Percentiles rank a stretch among this genome's conserved stretches.
These are phyloP conservation scores for Vimba vimba DNA, from an alignment of 2,113 vertebrate genomes.

Conservation along the genomic window DNA sequence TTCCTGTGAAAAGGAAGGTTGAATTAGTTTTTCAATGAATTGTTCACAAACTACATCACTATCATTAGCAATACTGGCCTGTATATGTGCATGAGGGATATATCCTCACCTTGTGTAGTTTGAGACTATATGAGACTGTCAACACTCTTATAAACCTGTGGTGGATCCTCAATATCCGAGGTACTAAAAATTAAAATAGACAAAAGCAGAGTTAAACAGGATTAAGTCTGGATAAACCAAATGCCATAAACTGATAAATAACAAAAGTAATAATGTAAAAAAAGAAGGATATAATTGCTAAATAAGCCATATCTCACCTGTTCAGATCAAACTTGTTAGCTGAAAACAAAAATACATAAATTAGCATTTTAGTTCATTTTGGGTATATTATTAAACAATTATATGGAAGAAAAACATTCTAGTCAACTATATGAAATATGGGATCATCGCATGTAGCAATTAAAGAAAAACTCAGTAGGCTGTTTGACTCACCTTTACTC, in stretches of 20 bases:
- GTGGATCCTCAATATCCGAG: conserved; percentile 64
- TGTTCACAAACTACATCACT: background rate
- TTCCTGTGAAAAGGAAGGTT: conserved; percentile 9
- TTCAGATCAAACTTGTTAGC: conserved; percentile 69
- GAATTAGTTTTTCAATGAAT: background rate
- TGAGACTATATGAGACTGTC: conserved; percentile 72
- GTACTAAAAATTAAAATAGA: conserved; percentile 59
- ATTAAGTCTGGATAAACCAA: background rate
- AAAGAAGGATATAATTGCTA: background rate
- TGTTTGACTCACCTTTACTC: conserved; percentile 50
- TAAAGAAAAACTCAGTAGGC: background rate
- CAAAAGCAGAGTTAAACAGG: conserved; percentile 33
- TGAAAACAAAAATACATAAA: conserved; percentile 44
- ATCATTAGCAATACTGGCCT: background rate
- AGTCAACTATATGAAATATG: background rate
- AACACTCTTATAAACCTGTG: conserved; percentile 71
- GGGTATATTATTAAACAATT: background rate
- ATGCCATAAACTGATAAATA: background rate
- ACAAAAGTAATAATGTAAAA: background rate
- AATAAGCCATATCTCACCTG: conserved; percentile 63
- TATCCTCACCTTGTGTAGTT: background rate
- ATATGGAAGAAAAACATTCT: background rate
- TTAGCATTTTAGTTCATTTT: background rate
- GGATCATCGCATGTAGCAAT: background rate
- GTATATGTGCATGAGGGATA: background rate